Percentiles rank a stretch among this genome's conserved stretches.
Conservation (phyloP, 1,140 invertebrate species). For the Aradophagus sp. region DNA sequence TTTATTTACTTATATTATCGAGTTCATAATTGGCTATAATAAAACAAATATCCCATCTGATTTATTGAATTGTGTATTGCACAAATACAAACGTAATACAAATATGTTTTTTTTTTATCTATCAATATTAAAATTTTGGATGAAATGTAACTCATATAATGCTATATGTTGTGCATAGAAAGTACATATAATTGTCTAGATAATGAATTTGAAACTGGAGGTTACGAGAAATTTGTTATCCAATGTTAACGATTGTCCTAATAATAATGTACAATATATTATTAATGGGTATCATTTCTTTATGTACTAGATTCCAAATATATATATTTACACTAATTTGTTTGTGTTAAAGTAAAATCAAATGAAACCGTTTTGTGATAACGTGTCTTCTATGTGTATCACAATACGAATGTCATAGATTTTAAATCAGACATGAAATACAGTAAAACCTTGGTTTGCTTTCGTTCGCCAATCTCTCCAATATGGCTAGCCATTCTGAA, state of each 20-base stretch:
- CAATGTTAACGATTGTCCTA: conserved; percentile 53
- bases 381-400: too few relatives aligned
- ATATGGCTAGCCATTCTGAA: too few relatives aligned
- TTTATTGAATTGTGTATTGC: conserved; percentile 12
- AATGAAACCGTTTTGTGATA: too few relatives aligned
- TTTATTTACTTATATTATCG: conserved; percentile 1
- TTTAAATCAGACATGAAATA: too few relatives aligned
- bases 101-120: too few relatives aligned
- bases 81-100: too few relatives aligned
- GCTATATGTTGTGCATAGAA: conserved; percentile 8
- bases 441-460: too few relatives aligned
- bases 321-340: conserved; percentile 1
- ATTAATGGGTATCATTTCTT: conserved; percentile 30
- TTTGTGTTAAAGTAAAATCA: conserved; percentile 7
- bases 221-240: neutral
- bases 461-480: too few relatives aligned
- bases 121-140: conserved; percentile 2
- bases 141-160: conserved; percentile 8
- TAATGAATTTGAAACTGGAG: conserved; percentile 6
- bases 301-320: conserved; percentile 15
- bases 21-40: conserved; percentile 5
- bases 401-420: too few relatives aligned
- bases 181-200: conserved; percentile 3
- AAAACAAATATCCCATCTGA: conserved; percentile 7
- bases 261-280: conserved; percentile 59